Conservation (phyloP, 1,140 invertebrate species). For the Tetranychus urticae region DNA sequence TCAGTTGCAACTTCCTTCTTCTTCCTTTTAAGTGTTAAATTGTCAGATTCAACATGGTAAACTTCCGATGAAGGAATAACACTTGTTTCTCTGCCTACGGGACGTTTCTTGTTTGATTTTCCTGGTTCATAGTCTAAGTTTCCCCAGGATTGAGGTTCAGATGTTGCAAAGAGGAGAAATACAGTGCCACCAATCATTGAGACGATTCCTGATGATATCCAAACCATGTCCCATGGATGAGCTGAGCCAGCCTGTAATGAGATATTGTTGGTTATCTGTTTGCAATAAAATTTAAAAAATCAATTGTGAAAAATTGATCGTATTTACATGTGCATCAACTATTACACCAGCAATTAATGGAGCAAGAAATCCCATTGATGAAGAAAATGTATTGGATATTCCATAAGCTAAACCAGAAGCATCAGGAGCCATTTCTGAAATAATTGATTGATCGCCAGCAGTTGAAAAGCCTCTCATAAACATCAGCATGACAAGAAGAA, state of each 20-base stretch:
- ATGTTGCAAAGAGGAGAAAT: constrained; percentile 30
- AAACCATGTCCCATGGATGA: no score
- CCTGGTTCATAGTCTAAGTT: constrained; percentile 14
- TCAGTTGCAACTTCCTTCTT: no score
- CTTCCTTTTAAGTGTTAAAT: no score
- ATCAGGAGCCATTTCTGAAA: constrained; percentile 4
- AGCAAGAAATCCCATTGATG: not conserved
- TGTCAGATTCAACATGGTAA: no score
- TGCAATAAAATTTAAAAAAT: no score
- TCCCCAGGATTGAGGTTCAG: constrained; percentile 20
- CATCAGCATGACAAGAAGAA: constrained; percentile 8
- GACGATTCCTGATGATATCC: no score
- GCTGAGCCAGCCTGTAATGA: no score
- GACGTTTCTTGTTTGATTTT: constrained; percentile 8
- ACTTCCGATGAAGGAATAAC: no score
- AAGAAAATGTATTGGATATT: constrained; percentile 1
- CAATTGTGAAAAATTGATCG: not conserved
- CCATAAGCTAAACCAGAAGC: constrained; percentile 1
- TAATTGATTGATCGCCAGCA: constrained; percentile 11
- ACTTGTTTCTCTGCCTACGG: not conserved
- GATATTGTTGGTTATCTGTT: no score
- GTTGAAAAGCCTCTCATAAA: constrained; percentile 9
- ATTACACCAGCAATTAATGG: not conserved
- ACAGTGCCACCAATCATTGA: constrained; percentile 30
- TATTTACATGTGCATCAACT: not conserved